Evolutionary conservation across 2,888 invertebrate species (phyloP).

Genomic region (Spodoptera picta): DNA sequence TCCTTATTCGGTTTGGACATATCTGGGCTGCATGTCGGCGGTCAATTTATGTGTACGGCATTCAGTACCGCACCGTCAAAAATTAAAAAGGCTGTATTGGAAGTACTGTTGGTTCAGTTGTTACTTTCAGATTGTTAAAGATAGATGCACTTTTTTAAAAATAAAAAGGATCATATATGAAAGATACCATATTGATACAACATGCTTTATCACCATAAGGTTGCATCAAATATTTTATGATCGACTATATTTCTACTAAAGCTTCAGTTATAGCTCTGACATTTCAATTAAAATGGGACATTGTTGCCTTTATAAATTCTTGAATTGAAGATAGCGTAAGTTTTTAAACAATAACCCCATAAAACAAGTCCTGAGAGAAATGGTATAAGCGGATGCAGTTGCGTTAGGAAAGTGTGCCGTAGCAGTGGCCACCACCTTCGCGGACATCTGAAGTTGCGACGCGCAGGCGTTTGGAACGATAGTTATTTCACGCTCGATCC

Average conservation of each 20-base stretch:
- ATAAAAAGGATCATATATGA: no score
- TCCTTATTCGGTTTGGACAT: conserved; percentile 69
- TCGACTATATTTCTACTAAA: no score
- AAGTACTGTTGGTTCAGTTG: conserved; percentile 55
- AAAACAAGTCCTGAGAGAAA: conserved; percentile 74
- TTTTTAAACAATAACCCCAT: conserved; percentile 67
- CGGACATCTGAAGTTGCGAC: conserved; percentile 68
- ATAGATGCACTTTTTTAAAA: conserved; percentile 22
- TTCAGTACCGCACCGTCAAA: conserved; percentile 52
- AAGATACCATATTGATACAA: no score
- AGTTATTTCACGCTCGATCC: conserved; percentile 72
- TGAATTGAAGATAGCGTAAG: conserved; percentile 30
- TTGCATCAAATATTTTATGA: no score
- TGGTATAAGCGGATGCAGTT: conserved; percentile 75
- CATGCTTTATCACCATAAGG: no score
- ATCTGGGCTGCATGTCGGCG: conserved; percentile 56
- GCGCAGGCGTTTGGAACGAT: conserved; percentile 62
- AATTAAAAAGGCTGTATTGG: conserved; percentile 57
- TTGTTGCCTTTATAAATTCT: conserved; percentile 16
- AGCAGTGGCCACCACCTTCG: conserved; percentile 64
- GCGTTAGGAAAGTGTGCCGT: conserved; percentile 82
- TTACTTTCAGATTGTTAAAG: conserved; percentile 3
- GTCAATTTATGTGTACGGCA: conserved; percentile 60
- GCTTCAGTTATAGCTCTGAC: background rate
- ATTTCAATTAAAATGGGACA: conserved; percentile 4